Conservation (phyloP, 2,888 invertebrate genomes). For the Tipula unca region DNA sequence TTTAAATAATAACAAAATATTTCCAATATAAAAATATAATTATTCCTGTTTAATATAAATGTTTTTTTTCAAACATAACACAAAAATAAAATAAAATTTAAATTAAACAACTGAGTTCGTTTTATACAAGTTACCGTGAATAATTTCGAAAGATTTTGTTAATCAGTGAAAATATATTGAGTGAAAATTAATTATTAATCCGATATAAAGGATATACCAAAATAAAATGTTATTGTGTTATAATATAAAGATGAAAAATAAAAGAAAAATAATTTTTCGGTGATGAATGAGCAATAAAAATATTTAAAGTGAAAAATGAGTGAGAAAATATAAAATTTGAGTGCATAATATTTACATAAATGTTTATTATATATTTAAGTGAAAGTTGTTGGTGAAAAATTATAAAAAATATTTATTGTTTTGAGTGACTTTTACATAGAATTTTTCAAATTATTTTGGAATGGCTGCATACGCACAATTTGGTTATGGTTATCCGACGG, state of each 20-base stretch:
- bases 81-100: neutral
- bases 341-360: neutral
- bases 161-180: neutral
- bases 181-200: neutral
- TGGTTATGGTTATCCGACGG: slow-evolving; percentile 87
- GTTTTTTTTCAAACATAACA: neutral
- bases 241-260: neutral
- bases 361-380: neutral
- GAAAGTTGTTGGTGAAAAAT: neutral
- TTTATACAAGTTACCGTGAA: neutral
- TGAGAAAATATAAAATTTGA: neutral
- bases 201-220: neutral
- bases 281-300: slow-evolving; percentile 14
- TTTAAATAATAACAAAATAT: neutral
- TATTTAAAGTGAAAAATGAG: neutral
- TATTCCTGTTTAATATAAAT: neutral
- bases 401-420: neutral
- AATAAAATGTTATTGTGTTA: neutral
- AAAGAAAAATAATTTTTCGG: neutral
- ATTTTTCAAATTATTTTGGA: slow-evolving; percentile 20
- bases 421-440: slow-evolving; percentile 8
- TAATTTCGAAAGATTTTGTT: neutral
- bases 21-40: neutral
- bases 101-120: neutral
- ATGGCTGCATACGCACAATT: slow-evolving; percentile 81